Conservation (phyloP, 2,797 vertebrate species). For the Molossus molossus region DNA sequence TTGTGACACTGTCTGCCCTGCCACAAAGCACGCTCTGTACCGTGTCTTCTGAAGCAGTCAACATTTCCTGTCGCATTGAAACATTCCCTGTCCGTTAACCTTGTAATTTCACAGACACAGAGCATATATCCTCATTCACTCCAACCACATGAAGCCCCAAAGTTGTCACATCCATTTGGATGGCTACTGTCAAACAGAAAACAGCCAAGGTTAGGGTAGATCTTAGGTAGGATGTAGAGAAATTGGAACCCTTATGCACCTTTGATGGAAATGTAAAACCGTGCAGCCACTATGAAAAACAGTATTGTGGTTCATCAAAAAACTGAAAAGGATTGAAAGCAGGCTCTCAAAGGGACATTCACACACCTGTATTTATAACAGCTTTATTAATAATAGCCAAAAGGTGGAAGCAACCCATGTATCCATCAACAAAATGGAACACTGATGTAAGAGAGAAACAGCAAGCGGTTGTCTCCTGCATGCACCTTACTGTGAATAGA, state of each 20-base stretch:
- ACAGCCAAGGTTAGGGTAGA: not conserved
- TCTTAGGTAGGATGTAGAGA: not conserved
- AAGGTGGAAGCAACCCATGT: not conserved
- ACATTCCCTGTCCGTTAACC: not conserved
- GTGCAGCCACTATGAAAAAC: not conserved
- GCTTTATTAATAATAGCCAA: not conserved
- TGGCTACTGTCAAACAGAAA: not conserved
- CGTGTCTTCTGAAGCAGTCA: slow-evolving; percentile 16
- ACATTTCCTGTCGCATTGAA: not conserved
- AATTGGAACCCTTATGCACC: not conserved
- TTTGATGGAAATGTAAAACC: not conserved
- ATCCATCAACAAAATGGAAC: not conserved
- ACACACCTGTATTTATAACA: not conserved
- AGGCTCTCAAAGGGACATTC: not conserved
- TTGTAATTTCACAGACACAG: not conserved
- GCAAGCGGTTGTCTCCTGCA: no score
- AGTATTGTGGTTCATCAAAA: not conserved
- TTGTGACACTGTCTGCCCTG: slow-evolving; percentile 25
- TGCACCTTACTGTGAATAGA: no score
- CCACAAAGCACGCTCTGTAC: not conserved
- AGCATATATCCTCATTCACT: not conserved
- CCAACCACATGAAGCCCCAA: not conserved
- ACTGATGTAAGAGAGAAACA: no score
- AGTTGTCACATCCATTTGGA: not conserved
- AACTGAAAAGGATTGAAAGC: not conserved